A percentile compares a stretch with the other conserved stretches of the same genome.
These are phyloP conservation scores for Hipparchia sbordonii DNA, from an alignment of 2,888 invertebrate species.

Conservation along the genomic window DNA sequence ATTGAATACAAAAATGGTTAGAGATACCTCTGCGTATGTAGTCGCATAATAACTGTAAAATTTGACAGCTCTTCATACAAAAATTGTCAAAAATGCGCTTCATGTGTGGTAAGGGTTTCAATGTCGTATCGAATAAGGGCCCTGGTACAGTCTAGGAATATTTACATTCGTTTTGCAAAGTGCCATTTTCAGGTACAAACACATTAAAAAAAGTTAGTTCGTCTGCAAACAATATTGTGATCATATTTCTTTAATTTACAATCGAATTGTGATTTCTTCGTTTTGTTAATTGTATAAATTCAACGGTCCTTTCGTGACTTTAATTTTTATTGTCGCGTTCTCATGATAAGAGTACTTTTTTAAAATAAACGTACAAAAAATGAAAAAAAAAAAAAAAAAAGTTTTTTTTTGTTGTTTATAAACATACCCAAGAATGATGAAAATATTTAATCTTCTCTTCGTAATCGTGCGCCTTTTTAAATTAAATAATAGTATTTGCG, in stretches of 20 bases:
- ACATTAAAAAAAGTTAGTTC: constrained; percentile 37
- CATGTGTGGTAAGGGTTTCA: neutral
- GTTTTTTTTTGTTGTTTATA: too few relatives aligned
- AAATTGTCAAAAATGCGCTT: neutral
- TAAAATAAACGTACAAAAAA: neutral
- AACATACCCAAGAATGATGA: too few relatives aligned
- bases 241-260: neutral
- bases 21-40: too few relatives aligned
- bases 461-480: too few relatives aligned
- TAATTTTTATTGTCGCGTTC: neutral
- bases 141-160: constrained; percentile 34
- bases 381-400: neutral
- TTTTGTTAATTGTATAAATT: neutral
- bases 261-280: constrained; percentile 19
- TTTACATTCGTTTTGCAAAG: constrained; percentile 46
- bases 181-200: constrained; percentile 51
- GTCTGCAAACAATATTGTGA: constrained; percentile 23
- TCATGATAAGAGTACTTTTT: neutral
- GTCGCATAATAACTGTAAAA: neutral
- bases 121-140: neutral
- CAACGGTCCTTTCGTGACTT: neutral
- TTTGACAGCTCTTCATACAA: neutral
- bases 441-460: too few relatives aligned
- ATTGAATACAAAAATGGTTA: neutral
- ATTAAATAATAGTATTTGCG: too few relatives aligned